These are phyloP conservation scores for Trogon surrucura DNA, from an alignment of 2,113 vertebrate genomes.

Conservation along the genomic window DNA sequence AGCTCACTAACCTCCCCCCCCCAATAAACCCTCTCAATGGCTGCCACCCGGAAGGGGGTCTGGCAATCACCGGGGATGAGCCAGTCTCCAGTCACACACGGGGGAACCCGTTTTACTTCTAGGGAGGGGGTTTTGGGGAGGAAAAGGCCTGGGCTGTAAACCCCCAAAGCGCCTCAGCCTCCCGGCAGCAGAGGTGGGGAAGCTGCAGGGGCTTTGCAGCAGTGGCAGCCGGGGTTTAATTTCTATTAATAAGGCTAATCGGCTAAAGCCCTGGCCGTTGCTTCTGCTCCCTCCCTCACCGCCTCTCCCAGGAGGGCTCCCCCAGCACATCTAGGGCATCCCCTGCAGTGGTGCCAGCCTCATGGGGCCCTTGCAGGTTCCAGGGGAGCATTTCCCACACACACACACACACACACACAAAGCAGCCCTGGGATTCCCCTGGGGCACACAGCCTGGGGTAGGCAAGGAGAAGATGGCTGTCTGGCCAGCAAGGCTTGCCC, in stretches of 20 bases:
- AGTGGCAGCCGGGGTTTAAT: not conserved
- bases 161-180: not conserved
- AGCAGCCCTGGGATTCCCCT: not conserved
- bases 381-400: accelerated
- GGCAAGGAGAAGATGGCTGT: accelerated
- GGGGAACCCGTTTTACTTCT: not conserved
- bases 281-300: not conserved
- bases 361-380: not conserved
- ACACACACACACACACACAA: too few species aligned
- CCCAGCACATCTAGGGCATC: not conserved
- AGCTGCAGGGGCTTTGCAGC: not conserved
- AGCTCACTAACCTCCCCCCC: not conserved
- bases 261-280: not conserved
- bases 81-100: accelerated
- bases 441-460: too few species aligned
- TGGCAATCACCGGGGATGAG: accelerated
- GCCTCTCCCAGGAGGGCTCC: not conserved
- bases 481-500: not conserved
- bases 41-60: not conserved
- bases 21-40: not conserved
- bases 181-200: not conserved
- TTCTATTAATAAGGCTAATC: constrained; percentile 72
- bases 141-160: not conserved
- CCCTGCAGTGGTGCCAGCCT: accelerated
- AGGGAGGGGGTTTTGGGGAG: not conserved